Evolutionary conservation across 2,113 vertebrate genomes (phyloP).

Genomic region (Clarias macrocephalus): DNA sequence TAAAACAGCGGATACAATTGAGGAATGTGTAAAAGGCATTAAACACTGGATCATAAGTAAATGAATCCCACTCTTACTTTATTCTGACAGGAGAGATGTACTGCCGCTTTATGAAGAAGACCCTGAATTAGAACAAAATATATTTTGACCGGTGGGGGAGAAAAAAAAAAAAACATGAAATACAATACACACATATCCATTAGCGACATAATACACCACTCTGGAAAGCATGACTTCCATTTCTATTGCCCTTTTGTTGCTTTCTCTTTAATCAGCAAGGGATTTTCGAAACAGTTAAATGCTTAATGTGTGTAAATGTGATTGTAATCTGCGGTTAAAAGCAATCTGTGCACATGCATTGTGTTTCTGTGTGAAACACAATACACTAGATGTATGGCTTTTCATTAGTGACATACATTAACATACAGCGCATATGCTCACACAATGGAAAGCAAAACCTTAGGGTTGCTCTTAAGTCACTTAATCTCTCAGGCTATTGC

Average conservation of each 20-base stretch:
- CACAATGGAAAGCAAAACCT: neutral
- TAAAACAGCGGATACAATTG: neutral
- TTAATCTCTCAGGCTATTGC: neutral
- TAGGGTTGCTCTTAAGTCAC: neutral
- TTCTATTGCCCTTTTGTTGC: neutral
- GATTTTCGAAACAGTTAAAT: neutral
- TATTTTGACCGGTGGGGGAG: neutral
- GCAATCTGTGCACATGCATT: neutral
- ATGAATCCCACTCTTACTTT: neutral
- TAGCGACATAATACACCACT: neutral
- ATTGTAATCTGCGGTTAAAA: neutral
- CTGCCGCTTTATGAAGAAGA: neutral
- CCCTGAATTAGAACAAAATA: neutral
- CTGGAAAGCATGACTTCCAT: neutral
- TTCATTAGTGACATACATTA: neutral
- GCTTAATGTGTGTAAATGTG: constrained; percentile 1
- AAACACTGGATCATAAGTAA: neutral
- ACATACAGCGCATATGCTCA: neutral
- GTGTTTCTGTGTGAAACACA: neutral
- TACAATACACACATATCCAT: neutral
- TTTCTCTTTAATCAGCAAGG: constrained; percentile 6
- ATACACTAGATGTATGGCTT: neutral
- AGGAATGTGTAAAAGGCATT: neutral
- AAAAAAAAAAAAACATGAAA: neutral
- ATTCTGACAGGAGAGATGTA: neutral